phyloP scores from a whole-genome alignment of 1,140 invertebrate genomes.

The Neodiprion pinetum region DNA sequence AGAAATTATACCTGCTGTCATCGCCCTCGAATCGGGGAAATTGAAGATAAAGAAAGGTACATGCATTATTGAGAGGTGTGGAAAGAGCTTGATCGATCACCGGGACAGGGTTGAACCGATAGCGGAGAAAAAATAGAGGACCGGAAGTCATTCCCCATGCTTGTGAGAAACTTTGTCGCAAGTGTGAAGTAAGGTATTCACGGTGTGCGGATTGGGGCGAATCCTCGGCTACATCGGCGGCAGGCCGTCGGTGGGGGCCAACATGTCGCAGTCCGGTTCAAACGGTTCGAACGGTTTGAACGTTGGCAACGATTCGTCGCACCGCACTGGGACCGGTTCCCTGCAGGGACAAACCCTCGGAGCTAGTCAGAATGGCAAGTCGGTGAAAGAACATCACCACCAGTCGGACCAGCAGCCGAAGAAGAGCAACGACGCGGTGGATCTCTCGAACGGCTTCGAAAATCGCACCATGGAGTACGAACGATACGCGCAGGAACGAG shows the following conservation, averaged over 20 bases:
- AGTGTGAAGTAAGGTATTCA: conserved; percentile 47
- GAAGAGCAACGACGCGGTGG: conserved; percentile 20
- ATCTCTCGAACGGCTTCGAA: conserved; percentile 57
- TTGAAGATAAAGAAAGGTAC: too few relatives aligned
- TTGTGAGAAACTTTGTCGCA: conserved; percentile 23
- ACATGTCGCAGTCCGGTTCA: conserved; percentile 54
- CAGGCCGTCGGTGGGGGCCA: conserved; percentile 56
- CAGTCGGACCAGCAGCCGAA: neutral
- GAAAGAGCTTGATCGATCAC: neutral
- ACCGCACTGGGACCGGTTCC: conserved; percentile 25
- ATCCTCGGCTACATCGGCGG: conserved; percentile 61
- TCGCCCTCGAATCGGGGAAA: too few relatives aligned
- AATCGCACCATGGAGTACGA: conserved; percentile 48
- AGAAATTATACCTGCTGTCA: too few relatives aligned
- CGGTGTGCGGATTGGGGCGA: conserved; percentile 59
- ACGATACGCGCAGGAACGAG: conserved; percentile 35
- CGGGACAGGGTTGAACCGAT: neutral
- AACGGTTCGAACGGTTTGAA: conserved; percentile 39
- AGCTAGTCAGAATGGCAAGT: conserved; percentile 45
- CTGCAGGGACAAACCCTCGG: neutral
- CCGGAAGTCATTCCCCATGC: neutral
- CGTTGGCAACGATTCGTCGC: conserved; percentile 19
- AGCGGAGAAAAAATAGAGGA: neutral
- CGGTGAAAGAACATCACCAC: neutral
- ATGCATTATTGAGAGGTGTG: neutral